Evolutionary conservation across 2,888 invertebrate species (phyloP).

Genomic region (Orthonychiurus folsomi): DNA sequence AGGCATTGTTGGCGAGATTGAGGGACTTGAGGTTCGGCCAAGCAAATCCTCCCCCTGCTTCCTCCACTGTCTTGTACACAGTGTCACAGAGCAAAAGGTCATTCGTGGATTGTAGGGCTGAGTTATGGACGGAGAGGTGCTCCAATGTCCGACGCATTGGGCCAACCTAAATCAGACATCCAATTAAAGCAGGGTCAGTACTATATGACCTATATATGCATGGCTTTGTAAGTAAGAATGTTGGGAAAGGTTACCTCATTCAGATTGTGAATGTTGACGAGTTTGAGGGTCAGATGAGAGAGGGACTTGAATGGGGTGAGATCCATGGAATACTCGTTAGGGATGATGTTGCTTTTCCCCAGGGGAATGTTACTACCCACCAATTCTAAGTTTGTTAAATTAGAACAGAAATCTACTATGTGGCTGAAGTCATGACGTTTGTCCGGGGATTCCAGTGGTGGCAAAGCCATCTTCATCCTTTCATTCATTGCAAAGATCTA

Average conservation of each 20-base stretch:
- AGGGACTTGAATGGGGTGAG: constrained; percentile 72
- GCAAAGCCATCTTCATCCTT: constrained; percentile 75
- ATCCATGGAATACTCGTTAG: constrained; percentile 69
- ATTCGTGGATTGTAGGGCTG: constrained; percentile 59
- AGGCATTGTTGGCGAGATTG: constrained; percentile 46
- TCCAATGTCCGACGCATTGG: constrained; percentile 56
- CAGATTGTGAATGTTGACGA: constrained; percentile 52
- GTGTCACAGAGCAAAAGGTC: constrained; percentile 77
- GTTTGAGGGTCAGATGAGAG: constrained; percentile 53
- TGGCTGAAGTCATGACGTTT: constrained; percentile 82
- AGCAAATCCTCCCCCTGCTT: constrained; percentile 45
- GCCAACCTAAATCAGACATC: constrained; percentile 46
- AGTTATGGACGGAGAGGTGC: constrained; percentile 57
- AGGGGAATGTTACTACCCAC: constrained; percentile 59
- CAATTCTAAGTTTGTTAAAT: constrained; percentile 60
- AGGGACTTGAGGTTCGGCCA: constrained; percentile 46
- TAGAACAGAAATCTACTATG: constrained; percentile 75
- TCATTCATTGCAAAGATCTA: constrained; percentile 85
- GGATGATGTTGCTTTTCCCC: constrained; percentile 73
- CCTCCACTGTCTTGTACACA: constrained; percentile 58
- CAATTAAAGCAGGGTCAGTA: not conserved
- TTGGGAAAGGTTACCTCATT: constrained; percentile 31
- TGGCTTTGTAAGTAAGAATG: too few relatives aligned
- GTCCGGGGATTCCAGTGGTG: constrained; percentile 65
- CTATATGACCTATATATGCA: not conserved